Evolutionary conservation across 2,113 vertebrate species (phyloP).

Genomic region (Daubentonia madagascariensis): DNA sequence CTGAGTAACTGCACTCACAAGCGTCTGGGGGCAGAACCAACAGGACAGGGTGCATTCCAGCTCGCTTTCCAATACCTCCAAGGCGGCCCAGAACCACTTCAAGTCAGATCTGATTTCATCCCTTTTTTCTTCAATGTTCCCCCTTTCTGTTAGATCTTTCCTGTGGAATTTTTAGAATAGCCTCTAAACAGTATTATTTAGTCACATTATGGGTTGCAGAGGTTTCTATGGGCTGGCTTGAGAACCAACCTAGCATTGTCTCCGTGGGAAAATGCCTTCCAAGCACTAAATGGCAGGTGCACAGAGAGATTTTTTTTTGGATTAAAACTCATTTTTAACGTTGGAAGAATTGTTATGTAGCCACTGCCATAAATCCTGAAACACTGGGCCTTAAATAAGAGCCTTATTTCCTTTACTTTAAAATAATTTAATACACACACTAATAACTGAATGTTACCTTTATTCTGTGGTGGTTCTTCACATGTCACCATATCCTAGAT

Average conservation of each 20-base stretch:
- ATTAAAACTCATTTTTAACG: not conserved
- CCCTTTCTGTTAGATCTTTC: not conserved
- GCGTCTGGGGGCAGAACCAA: not conserved
- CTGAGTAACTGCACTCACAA: not conserved
- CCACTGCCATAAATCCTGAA: not conserved
- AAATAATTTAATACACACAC: not conserved
- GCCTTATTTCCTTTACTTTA: not conserved
- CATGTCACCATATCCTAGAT: not conserved
- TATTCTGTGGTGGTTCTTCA: not conserved
- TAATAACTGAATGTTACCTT: not conserved
- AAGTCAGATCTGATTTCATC: too few species aligned
- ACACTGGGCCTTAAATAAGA: not conserved
- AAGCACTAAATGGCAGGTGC: rapidly evolving
- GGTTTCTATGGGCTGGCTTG: not conserved
- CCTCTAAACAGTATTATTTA: too few species aligned
- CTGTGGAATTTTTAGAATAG: too few species aligned
- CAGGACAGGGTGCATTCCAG: rapidly evolving
- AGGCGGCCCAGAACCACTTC: not conserved
- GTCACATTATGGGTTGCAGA: rapidly evolving
- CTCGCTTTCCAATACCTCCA: not conserved
- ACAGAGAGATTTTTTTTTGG: not conserved
- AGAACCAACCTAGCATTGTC: rapidly evolving
- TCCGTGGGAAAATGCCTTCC: not conserved
- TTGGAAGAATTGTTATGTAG: not conserved
- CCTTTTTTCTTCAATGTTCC: not conserved